phyloP scores from a whole-genome alignment of 2,888 invertebrate species.

The Erebia palarica region DNA sequence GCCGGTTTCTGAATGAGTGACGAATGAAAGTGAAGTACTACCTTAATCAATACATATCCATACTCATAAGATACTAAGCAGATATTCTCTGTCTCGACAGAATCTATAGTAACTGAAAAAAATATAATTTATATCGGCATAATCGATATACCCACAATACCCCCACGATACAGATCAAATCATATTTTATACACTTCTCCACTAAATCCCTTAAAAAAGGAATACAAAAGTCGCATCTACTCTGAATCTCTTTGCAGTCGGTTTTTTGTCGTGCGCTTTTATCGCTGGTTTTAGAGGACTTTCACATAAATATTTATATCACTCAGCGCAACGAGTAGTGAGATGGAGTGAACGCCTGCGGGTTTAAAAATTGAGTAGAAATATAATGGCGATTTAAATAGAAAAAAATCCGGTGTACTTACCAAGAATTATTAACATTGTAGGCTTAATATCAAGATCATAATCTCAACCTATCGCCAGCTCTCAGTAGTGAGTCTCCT shows the following conservation, averaged over 20 bases:
- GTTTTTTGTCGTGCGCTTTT: slow-evolving; percentile 33
- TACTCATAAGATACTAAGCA: too few species aligned
- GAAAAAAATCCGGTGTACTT: neutral
- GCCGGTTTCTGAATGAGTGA: too few species aligned
- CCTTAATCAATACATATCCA: too few species aligned
- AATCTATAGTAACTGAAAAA: too few species aligned
- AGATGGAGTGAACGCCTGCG: slow-evolving; percentile 24
- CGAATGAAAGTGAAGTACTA: too few species aligned
- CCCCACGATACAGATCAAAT: neutral
- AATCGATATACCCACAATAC: neutral
- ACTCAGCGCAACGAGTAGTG: slow-evolving; percentile 34
- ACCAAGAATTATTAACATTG: neutral
- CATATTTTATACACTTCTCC: neutral
- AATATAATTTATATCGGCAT: too few species aligned
- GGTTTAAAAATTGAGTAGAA: slow-evolving; percentile 8
- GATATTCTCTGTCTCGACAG: too few species aligned
- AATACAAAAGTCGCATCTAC: slow-evolving; percentile 20
- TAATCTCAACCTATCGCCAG: too few species aligned
- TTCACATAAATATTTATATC: slow-evolving; percentile 41
- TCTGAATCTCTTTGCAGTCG: slow-evolving; percentile 19
- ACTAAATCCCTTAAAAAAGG: slow-evolving; percentile 11
- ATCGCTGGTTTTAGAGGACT: slow-evolving; percentile 34
- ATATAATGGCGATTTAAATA: neutral
- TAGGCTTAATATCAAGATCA: too few species aligned
- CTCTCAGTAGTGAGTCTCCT: too few species aligned